Percentiles rank a stretch among this genome's conserved stretches.
Evolutionary conservation across 2,797 vertebrate genomes (phyloP).

Genomic region (Lepus oiostolus): DNA sequence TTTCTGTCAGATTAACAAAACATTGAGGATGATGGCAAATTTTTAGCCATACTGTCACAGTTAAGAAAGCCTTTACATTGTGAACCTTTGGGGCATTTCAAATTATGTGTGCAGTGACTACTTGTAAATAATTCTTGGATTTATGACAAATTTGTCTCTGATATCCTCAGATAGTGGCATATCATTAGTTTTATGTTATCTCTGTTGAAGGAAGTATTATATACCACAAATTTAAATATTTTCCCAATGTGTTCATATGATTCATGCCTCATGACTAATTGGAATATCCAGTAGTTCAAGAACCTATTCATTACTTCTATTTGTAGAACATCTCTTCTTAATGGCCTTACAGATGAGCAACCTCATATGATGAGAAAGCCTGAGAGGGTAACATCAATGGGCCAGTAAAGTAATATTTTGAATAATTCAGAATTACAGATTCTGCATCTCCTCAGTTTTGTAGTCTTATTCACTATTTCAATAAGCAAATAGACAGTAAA

Average conservation of each 20-base stretch:
- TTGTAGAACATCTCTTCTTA: background rate
- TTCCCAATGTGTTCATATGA: background rate
- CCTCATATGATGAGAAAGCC: background rate
- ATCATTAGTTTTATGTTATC: background rate
- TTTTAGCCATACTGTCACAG: slow-evolving; percentile 21
- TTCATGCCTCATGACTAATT: background rate
- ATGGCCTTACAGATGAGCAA: background rate
- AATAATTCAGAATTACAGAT: slow-evolving; percentile 15
- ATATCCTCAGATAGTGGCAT: background rate
- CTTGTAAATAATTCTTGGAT: slow-evolving; percentile 4
- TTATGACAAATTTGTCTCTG: background rate
- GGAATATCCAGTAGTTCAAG: background rate
- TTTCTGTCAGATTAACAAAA: slow-evolving; percentile 11
- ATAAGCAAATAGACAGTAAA: background rate
- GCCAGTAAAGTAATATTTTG: background rate
- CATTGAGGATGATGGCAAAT: background rate
- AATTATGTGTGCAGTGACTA: background rate
- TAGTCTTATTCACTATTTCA: slow-evolving; percentile 4
- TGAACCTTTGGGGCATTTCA: background rate
- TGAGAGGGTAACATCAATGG: background rate
- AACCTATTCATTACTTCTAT: background rate
- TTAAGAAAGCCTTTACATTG: background rate
- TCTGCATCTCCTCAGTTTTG: background rate
- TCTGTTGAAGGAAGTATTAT: slow-evolving; percentile 2
- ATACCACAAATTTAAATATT: slow-evolving; percentile 37